A percentile compares a stretch with the other conserved stretches of the same genome.
Conservation (phyloP, 1,140 invertebrate species). For the Schlechtendalia chinensis region DNA sequence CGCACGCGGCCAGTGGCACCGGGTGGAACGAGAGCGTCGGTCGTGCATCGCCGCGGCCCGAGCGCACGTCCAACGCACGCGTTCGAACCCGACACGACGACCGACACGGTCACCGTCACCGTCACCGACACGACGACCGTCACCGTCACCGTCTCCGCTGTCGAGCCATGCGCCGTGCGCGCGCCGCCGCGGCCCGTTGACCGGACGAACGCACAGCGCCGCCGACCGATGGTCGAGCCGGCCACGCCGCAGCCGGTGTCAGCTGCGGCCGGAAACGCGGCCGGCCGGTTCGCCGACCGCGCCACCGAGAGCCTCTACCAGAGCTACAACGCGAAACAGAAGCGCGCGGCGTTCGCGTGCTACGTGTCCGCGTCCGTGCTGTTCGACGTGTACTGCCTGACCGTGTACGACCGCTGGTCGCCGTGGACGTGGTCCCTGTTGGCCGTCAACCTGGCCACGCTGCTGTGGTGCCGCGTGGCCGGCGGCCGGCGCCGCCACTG, state of each 20-base stretch:
- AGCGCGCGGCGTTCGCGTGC: conserved; percentile 72
- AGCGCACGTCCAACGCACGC: conserved; percentile 17
- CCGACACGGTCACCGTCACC: no score
- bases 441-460: conserved; percentile 59
- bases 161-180: not conserved
- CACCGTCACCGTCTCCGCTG: no score
- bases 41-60: conserved; percentile 11
- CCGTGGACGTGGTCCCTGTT: conserved; percentile 61
- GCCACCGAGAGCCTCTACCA: conserved; percentile 73
- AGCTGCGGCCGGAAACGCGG: no score
- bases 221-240: not conserved
- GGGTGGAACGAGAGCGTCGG: conserved; percentile 52
- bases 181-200: no score
- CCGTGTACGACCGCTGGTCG: conserved; percentile 56
- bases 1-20: conserved; percentile 52
- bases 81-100: no score
- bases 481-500: conserved; percentile 59
- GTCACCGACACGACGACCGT: no score
- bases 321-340: conserved; percentile 72
- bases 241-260: no score
- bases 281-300: conserved; percentile 56
- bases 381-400: conserved; percentile 66
- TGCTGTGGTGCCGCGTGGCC: conserved; percentile 60
- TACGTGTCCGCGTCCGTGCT: conserved; percentile 69
- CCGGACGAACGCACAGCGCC: no score